These are phyloP conservation scores for Leptopterna dolabrata DNA, from an alignment of 2,888 invertebrate genomes.

Conservation along the genomic window DNA sequence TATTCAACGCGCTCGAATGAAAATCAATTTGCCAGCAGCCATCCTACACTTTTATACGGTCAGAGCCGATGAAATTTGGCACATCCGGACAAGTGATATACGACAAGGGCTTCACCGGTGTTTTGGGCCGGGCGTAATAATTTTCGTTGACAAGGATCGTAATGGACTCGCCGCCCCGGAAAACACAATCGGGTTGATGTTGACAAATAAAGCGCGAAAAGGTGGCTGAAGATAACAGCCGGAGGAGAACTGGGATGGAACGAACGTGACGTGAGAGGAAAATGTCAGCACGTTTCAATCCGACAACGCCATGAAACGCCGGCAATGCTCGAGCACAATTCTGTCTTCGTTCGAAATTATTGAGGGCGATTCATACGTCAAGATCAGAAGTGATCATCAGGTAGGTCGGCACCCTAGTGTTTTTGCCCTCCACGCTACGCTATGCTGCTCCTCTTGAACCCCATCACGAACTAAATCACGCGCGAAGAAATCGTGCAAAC, in stretches of 20 bases:
- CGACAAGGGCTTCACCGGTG: background rate
- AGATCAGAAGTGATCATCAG: too few species aligned
- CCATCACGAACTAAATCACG: too few species aligned
- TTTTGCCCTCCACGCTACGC: too few species aligned
- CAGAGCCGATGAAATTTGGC: background rate
- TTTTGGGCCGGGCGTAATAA: background rate
- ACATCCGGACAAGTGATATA: background rate
- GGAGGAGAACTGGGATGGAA: constrained; percentile 1
- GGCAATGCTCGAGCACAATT: background rate
- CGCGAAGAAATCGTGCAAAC: too few species aligned
- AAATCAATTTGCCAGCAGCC: background rate
- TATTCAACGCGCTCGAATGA: background rate
- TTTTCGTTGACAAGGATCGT: background rate
- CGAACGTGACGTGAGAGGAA: constrained; percentile 39
- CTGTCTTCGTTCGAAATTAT: background rate
- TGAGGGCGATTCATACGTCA: background rate
- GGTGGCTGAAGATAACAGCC: background rate
- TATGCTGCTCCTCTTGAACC: too few species aligned
- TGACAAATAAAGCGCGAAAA: constrained; percentile 27
- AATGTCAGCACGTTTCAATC: constrained; percentile 42
- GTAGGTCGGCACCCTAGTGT: too few species aligned
- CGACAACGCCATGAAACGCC: background rate
- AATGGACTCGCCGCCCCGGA: background rate
- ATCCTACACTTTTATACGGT: background rate
- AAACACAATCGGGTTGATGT: constrained; percentile 20